Conservation (phyloP, 2,888 invertebrate species). For the Nyleta sp. region DNA sequence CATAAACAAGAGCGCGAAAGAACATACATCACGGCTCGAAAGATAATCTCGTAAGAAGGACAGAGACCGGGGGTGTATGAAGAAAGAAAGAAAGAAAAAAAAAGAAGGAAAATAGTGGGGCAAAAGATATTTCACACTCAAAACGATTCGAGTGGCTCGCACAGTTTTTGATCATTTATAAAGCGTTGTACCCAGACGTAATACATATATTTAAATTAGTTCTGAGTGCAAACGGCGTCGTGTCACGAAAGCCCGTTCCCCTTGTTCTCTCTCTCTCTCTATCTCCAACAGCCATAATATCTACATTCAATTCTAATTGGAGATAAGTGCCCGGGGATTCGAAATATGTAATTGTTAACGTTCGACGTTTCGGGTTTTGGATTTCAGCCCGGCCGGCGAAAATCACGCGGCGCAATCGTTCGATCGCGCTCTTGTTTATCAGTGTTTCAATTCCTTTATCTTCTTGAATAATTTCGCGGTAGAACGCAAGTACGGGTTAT, state of each 20-base stretch:
- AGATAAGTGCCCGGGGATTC: constrained; percentile 28
- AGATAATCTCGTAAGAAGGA: constrained; percentile 43
- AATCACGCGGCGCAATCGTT: constrained; percentile 16
- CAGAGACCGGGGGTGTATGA: neutral
- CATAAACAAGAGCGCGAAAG: constrained; percentile 27
- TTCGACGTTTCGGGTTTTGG: constrained; percentile 23
- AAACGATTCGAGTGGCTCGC: constrained; percentile 30
- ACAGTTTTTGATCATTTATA: constrained; percentile 34
- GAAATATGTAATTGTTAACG: constrained; percentile 12
- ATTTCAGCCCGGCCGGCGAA: too few species aligned
- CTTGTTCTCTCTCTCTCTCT: neutral
- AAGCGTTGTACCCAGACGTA: constrained; percentile 31
- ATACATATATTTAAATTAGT: constrained; percentile 52
- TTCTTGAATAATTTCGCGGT: constrained; percentile 57
- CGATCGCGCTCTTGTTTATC: constrained; percentile 44
- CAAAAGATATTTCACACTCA: too few species aligned
- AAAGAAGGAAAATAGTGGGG: constrained; percentile 7
- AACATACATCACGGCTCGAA: constrained; percentile 35
- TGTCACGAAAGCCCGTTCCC: constrained; percentile 34
- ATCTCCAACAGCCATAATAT: too few species aligned
- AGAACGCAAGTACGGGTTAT: constrained; percentile 53
- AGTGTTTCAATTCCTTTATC: constrained; percentile 62
- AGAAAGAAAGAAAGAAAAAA: too few species aligned
- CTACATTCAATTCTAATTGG: constrained; percentile 45
- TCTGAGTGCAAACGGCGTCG: constrained; percentile 25